These are phyloP conservation scores for Lasioglossum lativentre DNA, from an alignment of 2,888 invertebrate genomes.

Conservation along the genomic window DNA sequence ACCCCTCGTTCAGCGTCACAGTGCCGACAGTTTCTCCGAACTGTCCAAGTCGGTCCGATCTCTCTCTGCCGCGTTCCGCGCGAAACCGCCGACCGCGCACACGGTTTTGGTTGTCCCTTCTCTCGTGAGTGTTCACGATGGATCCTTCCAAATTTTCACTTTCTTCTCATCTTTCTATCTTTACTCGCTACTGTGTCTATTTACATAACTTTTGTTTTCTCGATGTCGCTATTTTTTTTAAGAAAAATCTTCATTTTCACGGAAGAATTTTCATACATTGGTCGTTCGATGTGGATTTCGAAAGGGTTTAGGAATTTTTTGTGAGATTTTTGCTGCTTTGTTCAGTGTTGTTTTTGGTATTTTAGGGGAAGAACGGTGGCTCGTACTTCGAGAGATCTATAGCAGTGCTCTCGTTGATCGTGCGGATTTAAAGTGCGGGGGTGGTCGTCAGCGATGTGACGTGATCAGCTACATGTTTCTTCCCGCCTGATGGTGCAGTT, in stretches of 20 bases:
- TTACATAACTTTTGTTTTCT: neutral
- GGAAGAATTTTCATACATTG: neutral
- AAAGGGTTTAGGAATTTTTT: neutral
- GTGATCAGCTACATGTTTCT: neutral
- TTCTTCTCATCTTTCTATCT: neutral
- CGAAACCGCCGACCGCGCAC: constrained; percentile 5
- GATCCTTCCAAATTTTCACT: neutral
- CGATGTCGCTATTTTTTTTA: neutral
- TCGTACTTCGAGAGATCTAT: neutral
- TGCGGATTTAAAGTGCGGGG: neutral
- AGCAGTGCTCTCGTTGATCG: neutral
- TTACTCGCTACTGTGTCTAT: neutral
- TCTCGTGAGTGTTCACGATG: constrained; percentile 23
- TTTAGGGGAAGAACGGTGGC: neutral
- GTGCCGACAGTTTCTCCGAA: constrained; percentile 72
- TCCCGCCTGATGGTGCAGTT: neutral
- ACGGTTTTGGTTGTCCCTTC: neutral
- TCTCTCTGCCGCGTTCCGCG: constrained; percentile 13
- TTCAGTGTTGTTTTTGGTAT: neutral
- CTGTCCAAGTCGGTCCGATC: constrained; percentile 64
- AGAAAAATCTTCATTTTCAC: neutral
- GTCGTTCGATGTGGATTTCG: neutral
- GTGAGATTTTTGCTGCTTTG: neutral
- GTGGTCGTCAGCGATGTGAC: neutral
- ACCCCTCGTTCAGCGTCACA: constrained; percentile 69